Base-by-base conservation (phyloP, 1,140 invertebrate species). In the Mya arenaria region DNA sequence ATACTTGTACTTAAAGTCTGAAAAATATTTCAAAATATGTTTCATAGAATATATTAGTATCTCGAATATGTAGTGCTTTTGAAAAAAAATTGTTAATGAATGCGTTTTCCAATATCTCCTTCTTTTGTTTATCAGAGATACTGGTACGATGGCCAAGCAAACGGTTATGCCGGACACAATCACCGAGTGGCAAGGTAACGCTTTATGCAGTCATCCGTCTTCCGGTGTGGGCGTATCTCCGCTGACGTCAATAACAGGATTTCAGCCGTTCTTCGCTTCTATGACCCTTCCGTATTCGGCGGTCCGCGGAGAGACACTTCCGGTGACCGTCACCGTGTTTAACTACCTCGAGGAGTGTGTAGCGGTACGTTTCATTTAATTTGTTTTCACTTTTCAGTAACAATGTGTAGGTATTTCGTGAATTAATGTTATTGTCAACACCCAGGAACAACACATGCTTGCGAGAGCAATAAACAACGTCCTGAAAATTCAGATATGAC, bases 101-200 rank as follows among this genome's bases (percentile, higher is more conserved):
- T n/a, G n/a, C n/a, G n/a, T n/a, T n/a, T n/a, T n/a, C n/a, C n/a
- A n/a, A n/a, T n/a, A n/a, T n/a, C n/a, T n/a, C n/a, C n/a, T n/a
- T n/a, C n/a, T n/a, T n/a, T n/a, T n/a, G n/a, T 28, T 0, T 25
- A 10, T 34, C 30, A 81, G 78, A 44, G 44, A 81, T 28, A 32
- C 60, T 23, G 78, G 68, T 44, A 1, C 17, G n/a, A 25, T 65
- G 4, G 30, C 44, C 0, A 19, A 30, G 90, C 90, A 6, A 6
- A 94, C 94, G 48, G 90, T 92, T 65, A 95, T 97, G 36, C 98
- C 98, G 0, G 95, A 97, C 83, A 96, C 96, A 0, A 97, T 99
- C 8, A 98, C 97, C 0, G 97, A 97, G 2, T 99, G 97, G 97
- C 94, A 96, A n/a, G 94, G 99, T 0, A 96, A 96, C 39, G 98